Conservation (phyloP, 1,140 invertebrate species). For the Eupristina koningsbergeri region DNA sequence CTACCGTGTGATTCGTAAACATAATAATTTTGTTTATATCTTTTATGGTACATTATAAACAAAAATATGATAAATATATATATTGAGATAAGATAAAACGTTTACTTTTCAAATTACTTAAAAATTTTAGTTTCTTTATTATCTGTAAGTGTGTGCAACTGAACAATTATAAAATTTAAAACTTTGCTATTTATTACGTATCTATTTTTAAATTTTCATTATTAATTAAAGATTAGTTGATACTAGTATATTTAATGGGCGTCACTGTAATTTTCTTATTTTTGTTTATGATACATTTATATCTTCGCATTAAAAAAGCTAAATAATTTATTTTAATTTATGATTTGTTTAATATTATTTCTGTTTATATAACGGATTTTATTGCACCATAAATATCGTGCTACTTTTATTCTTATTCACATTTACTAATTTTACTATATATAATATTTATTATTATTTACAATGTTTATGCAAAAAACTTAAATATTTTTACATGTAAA, state of each 20-base stretch:
- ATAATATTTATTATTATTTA: not conserved
- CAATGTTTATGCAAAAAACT: not conserved
- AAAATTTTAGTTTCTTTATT: no score
- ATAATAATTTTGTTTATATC: no score
- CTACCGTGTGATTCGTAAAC: no score
- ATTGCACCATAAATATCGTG: not conserved
- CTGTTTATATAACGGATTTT: not conserved
- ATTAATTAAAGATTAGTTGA: not conserved
- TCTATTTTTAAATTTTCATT: not conserved
- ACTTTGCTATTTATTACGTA: no score
- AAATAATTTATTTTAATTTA: not conserved
- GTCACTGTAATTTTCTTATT: not conserved
- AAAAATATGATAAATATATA: no score
- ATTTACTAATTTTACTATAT: not conserved
- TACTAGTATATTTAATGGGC: not conserved
- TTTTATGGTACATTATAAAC: no score
- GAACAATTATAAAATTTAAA: no score
- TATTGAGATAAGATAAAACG: no score
- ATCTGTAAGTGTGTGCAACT: no score
- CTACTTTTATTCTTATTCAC: not conserved
- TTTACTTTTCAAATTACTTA: no score
- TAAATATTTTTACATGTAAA: not conserved
- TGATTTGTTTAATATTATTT: no score
- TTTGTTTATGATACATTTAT: not conserved
- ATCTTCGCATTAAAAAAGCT: not conserved